Evolutionary conservation across 2,888 invertebrate species (phyloP).

Genomic region (Hirtodrosophila duncani): DNA sequence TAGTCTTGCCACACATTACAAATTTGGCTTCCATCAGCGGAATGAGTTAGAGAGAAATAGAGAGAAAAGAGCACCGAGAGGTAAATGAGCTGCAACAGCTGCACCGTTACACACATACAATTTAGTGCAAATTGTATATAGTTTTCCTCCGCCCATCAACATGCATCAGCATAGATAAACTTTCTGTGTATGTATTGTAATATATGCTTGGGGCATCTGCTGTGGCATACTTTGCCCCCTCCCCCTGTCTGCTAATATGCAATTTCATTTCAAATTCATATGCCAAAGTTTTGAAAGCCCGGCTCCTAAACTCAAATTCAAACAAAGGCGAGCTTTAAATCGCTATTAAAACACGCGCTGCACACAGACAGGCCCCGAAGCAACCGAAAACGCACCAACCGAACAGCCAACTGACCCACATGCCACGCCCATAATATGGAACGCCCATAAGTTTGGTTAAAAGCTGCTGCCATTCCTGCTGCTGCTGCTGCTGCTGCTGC

Average conservation of each 20-base stretch:
- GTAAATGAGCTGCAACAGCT: too few relatives aligned
- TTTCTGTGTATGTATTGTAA: conserved; percentile 25
- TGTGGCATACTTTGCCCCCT: too few relatives aligned
- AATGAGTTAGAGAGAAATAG: too few relatives aligned
- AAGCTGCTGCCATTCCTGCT: too few relatives aligned
- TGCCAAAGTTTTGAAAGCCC: conserved; percentile 39
- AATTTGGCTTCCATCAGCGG: too few relatives aligned
- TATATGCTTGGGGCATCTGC: conserved; percentile 28
- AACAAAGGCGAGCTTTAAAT: conserved; percentile 52
- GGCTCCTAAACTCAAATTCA: conserved; percentile 47
- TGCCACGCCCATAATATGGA: conserved; percentile 17
- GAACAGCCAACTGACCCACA: conserved; percentile 34
- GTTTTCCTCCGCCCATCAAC: conserved; percentile 12
- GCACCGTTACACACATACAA: too few relatives aligned
- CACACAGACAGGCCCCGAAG: too few relatives aligned
- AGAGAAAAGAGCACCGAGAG: too few relatives aligned
- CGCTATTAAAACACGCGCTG: conserved; percentile 53
- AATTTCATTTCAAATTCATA: conserved; percentile 58
- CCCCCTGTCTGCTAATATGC: conserved; percentile 38
- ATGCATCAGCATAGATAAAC: conserved; percentile 25
- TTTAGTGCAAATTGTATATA: too few relatives aligned
- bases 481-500: too few relatives aligned
- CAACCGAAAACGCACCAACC: conserved; percentile 7
- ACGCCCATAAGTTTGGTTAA: conserved; percentile 8
- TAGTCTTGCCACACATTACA: too few relatives aligned